Evolutionary conservation across 2,888 invertebrate genomes (phyloP), one percentile per base, ranked within the genome.

Genomic region (Stenotaenia linearis): DNA sequence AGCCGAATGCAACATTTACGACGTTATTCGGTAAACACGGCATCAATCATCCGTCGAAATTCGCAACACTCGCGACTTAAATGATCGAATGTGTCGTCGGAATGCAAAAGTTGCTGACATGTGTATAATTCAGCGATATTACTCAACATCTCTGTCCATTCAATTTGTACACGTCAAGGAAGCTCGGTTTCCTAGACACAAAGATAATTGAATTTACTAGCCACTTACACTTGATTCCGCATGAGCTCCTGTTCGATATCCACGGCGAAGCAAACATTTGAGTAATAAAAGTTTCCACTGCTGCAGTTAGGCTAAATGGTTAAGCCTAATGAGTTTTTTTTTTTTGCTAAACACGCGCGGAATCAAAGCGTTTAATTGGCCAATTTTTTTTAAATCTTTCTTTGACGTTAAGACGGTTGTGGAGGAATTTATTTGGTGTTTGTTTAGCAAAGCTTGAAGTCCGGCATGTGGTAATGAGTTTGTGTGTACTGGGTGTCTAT

Each of bases 111-210:
- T 32, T 9, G 4, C 32, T 32, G 32, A 32, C 32, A 32, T 6
- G 32, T n/a, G 69, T 2, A 12, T 69, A 69, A 69, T 69, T 69
- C 5, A n/a, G 28, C 10, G 69, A 25, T 69, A 69, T 69, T 69
- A 69, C 23, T 69, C 28, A 69, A 69, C 69, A 69, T 69, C 69
- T 69, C n/a, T 69, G 69, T 69, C 69, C 69, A 69, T 69, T 69
- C 69, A 69, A 69, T 69, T 69, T 69, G 69, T 69, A 69, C 25
- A 69, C 69, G 10, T 69, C 69, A 69, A 69, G 69, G 69, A 69
- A 69, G 69, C 25, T 69, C 25, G 69, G 25, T 69, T 69, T 69
- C 25, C 15, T 23, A 69, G 69, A 25, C 28, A 69, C 69, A n/a
- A 28, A 28, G 69, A 25, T 69, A 69, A 69, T 69, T 69, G 28